Conservation (phyloP, 2,797 vertebrate genomes). For the Sebastes kiyomatsui region DNA sequence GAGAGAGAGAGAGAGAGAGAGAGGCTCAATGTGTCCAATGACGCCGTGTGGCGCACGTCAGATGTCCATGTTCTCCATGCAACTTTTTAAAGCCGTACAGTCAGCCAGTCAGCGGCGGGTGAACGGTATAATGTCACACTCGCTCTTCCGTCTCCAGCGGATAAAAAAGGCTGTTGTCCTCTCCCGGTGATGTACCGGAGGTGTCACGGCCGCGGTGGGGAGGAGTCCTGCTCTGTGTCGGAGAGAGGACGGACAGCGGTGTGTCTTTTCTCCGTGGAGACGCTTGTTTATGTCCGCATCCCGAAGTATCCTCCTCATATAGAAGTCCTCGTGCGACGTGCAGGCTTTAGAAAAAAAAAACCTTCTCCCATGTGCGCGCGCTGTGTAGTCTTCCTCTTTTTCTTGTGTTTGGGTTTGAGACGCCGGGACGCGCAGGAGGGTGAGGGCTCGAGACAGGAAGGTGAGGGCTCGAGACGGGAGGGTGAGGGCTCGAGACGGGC, state of each 20-base stretch:
- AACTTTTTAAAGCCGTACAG: conserved; percentile 81
- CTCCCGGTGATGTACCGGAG: conserved; percentile 48
- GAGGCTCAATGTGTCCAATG: conserved; percentile 66
- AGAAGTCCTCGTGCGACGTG: conserved; percentile 59
- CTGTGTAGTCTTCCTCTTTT: conserved; percentile 52
- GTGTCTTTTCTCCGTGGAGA: conserved; percentile 65
- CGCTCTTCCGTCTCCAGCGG: conserved; percentile 32
- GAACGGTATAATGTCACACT: conserved; percentile 2
- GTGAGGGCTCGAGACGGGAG: conserved; percentile 24
- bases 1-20: conserved; percentile 14
- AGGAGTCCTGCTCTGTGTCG: conserved; percentile 73
- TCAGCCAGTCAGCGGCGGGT: conserved; percentile 24
- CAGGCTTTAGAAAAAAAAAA: conserved; percentile 10
- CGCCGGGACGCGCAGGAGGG: conserved; percentile 69
- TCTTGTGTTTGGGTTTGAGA: conserved; percentile 77
- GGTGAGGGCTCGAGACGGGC: conserved; percentile 32
- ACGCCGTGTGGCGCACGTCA: conserved; percentile 75
- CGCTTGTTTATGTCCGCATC: conserved; percentile 75
- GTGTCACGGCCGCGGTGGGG: conserved; percentile 76
- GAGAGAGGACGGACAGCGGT: conserved; percentile 59
- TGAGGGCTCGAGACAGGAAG: conserved; percentile 50
- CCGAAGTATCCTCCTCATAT: conserved; percentile 76
- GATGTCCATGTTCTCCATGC: conserved; percentile 76
- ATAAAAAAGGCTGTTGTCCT: conserved; percentile 48
- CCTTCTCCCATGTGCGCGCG: conserved; percentile 76